A percentile compares a stretch with the other conserved stretches of the same genome.
Conservation (phyloP, 2,888 invertebrate genomes). For the Melolontha melolontha region DNA sequence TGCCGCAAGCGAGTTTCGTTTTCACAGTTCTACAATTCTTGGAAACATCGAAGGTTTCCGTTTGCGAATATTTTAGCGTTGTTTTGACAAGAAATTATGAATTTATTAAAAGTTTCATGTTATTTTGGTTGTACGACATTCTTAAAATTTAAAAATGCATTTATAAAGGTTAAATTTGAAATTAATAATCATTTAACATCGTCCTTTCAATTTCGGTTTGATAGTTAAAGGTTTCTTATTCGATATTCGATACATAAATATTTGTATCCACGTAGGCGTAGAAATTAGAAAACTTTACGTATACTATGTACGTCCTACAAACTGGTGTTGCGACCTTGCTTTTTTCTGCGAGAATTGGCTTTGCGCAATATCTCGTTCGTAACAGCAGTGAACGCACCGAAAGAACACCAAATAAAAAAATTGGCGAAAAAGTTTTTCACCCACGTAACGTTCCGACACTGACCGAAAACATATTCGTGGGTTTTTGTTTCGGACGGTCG, state of each 20-base stretch:
- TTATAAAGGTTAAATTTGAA: too few species aligned
- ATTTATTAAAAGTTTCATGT: background rate
- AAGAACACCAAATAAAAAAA: background rate
- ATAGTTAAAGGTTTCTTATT: background rate
- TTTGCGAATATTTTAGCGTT: background rate
- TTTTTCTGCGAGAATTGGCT: constrained; percentile 13
- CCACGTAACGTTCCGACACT: constrained; percentile 5
- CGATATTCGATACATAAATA: constrained; percentile 2
- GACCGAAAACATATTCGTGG: constrained; percentile 18
- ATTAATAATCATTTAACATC: background rate
- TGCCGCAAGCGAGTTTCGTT: background rate
- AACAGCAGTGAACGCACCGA: background rate
- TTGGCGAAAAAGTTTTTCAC: constrained; percentile 22
- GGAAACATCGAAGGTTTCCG: background rate
- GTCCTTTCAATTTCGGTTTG: background rate
- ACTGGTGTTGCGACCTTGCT: constrained; percentile 23
- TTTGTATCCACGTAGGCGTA: constrained; percentile 2
- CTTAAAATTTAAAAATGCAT: too few species aligned
- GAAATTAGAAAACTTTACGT: constrained; percentile 25
- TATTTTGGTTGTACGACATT: background rate
- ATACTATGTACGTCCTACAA: constrained; percentile 26
- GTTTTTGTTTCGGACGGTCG: constrained; percentile 13
- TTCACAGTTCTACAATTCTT: constrained; percentile 1
- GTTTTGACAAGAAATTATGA: background rate
- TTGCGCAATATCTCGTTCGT: constrained; percentile 20